phyloP scores from a whole-genome alignment of 2,888 invertebrate genomes.

The Calephelis perditalis region DNA sequence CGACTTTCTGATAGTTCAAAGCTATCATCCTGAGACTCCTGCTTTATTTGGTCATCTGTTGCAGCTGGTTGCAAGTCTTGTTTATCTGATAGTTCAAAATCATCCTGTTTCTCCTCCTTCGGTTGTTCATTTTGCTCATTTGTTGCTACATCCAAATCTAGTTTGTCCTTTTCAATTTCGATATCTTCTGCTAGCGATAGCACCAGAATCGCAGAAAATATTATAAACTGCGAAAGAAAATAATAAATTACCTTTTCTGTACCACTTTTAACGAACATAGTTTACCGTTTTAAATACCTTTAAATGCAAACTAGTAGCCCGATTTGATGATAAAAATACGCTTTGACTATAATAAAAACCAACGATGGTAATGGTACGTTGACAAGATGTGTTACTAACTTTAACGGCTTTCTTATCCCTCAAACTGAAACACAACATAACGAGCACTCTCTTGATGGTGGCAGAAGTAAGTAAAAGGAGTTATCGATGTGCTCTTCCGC shows the following conservation, averaged over 20 bases:
- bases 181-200: conserved; percentile 49
- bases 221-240: conserved; percentile 46
- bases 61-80: conserved; percentile 42
- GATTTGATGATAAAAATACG: no score
- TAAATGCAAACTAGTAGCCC: no score
- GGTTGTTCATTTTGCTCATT: conserved; percentile 38
- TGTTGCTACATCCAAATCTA: conserved; percentile 42
- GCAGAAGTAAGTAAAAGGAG: no score
- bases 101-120: conserved; percentile 1
- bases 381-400: no score
- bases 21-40: conserved; percentile 3
- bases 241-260: background rate
- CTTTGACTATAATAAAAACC: no score
- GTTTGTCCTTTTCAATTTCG: conserved; percentile 14
- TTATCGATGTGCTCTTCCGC: no score
- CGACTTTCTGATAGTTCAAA: conserved; percentile 16
- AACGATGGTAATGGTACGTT: no score
- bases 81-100: conserved; percentile 11
- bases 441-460: no score
- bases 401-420: no score
- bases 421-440: no score
- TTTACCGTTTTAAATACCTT: no score
- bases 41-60: conserved; percentile 35
- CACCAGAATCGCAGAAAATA: conserved; percentile 52
- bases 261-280: no score